Base-by-base conservation (phyloP, 2,888 invertebrate genomes). In the Andrena minutula region DNA sequence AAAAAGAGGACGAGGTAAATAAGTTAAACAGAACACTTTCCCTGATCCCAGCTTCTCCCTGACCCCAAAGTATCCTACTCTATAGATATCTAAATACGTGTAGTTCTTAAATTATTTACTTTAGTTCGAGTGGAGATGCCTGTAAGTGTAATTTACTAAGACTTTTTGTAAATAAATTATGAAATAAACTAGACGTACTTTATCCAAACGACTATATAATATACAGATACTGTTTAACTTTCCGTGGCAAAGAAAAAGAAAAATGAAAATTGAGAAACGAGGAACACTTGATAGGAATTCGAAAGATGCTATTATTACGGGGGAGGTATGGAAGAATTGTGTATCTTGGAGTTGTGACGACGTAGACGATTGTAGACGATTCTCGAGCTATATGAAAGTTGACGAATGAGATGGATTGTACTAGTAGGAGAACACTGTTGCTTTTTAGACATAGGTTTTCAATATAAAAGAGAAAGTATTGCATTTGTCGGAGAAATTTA, bases 111-210 rank as follows among this genome's bases (percentile, higher is more conserved):
- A 93, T 93, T 93, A 93, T 93, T 93, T 93, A 93, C 93, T 93
- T 93, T 93, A 92, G 92, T 93, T 93, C 91, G 93, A 93, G 93
- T 93, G 93, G 92, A 93, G 93, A 93, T 93, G 93, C 93, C 93
- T 93, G 93, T 93, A 93, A 93, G 93, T 93, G 93, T 93, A 93
- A 93, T 93, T 93, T 93, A 93, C 93, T 93, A 93, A 93, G 93
- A 93, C 93, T 93, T 93, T 93, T 93, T 93, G 93, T 93, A 93
- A 93, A 93, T 93, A 93, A 93, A 93, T 93, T 93, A 93, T 93
- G 93, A 93, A 93, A 93, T 93, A 93, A 93, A 93, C 93, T 93
- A 93, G 93, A 93, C 92, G 92, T 93, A 93, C 93, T 93, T 93
- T 93, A 93, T 93, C 93, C 93, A 92, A 91, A 92, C 75, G 88